Evolutionary conservation across 30 jellyfish, hydroid and myxozoan genomes (phyloP).

Genomic region (Turritopsis dohrnii): DNA sequence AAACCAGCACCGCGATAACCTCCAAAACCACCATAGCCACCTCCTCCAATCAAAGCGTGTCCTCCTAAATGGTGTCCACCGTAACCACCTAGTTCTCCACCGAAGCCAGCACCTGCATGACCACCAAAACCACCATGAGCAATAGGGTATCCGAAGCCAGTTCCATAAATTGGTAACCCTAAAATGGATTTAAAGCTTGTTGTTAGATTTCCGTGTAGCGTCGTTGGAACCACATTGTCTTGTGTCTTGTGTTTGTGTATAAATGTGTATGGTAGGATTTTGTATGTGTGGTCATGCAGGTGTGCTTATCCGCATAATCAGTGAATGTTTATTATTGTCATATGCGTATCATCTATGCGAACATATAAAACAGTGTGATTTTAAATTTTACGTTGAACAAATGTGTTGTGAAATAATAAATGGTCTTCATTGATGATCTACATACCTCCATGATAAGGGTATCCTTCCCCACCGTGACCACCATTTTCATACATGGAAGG

Average conservation of each 20-base stretch:
- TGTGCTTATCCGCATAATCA: too few species aligned
- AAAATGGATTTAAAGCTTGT: conserved; percentile 15
- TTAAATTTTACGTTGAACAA: background rate
- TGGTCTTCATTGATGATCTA: background rate
- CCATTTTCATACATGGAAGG: background rate
- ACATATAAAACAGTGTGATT: background rate
- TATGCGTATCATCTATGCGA: background rate
- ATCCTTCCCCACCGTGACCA: conserved; percentile 20
- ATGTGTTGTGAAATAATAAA: background rate
- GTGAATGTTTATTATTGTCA: too few species aligned
- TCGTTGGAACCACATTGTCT: background rate
- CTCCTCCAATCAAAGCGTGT: conserved; percentile 44
- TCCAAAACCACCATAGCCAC: conserved; percentile 44
- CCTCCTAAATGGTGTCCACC: conserved; percentile 54
- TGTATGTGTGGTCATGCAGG: conserved; percentile 14
- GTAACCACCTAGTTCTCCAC: conserved; percentile 45
- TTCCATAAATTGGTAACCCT: conserved; percentile 51
- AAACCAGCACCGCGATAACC: background rate
- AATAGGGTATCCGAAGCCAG: conserved; percentile 42
- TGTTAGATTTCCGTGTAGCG: background rate
- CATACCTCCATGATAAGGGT: conserved; percentile 30
- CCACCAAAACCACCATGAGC: conserved; percentile 38
- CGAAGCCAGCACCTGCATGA: conserved; percentile 55
- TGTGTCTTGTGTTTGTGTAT: conserved; percentile 1
- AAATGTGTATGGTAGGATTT: background rate